These are phyloP conservation scores for Pogonophryne albipinna DNA, from an alignment of 2,797 vertebrate species.

Conservation along the genomic window DNA sequence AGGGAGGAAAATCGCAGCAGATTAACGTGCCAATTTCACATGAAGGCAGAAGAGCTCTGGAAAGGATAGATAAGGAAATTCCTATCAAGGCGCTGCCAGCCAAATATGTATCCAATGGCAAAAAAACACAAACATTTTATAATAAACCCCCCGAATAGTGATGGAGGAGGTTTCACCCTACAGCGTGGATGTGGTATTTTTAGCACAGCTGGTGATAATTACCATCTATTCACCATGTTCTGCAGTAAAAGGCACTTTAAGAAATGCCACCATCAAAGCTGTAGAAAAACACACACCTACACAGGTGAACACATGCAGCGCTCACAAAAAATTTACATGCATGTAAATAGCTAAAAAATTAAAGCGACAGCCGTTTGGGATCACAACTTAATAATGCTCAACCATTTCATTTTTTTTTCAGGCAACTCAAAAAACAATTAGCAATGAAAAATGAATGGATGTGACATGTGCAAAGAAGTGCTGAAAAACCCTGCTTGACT, in stretches of 20 bases:
- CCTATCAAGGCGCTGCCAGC: constrained; percentile 84
- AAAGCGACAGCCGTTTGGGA: constrained; percentile 19
- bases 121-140: constrained; percentile 82
- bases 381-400: constrained; percentile 11
- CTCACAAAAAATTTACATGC: constrained; percentile 17
- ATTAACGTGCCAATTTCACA: constrained; percentile 87
- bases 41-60: constrained; percentile 85
- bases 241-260: constrained; percentile 66
- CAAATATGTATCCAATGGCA: constrained; percentile 86
- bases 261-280: constrained; percentile 70
- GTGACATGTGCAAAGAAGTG: constrained; percentile 18
- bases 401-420: constrained; percentile 21
- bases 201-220: constrained; percentile 83
- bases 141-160: constrained; percentile 79
- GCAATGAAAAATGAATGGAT: constrained; percentile 24
- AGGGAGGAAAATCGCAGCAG: constrained; percentile 83
- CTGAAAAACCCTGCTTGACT: constrained; percentile 36
- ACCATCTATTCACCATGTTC: constrained; percentile 76
- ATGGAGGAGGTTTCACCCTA: constrained; percentile 83
- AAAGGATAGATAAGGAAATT: constrained; percentile 87
- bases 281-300: constrained; percentile 33
- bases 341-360: constrained; percentile 19
- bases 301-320: constrained; percentile 16
- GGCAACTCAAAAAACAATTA: constrained; percentile 34
- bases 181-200: constrained; percentile 81